phyloP scores from a whole-genome alignment of 2,888 invertebrate genomes.

The Agrotis exclamationis region DNA sequence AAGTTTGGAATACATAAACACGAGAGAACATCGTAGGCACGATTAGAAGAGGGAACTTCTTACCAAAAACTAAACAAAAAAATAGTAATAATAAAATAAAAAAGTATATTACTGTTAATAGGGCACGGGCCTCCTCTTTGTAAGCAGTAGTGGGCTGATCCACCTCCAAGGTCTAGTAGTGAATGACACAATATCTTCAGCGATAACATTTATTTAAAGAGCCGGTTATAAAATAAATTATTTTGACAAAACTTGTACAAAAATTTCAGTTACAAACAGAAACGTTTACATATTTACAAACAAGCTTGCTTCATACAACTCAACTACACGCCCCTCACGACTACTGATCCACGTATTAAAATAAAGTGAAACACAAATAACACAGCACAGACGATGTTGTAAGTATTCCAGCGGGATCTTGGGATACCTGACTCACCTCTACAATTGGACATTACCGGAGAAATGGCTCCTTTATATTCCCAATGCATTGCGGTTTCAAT shows the following conservation, averaged over 20 bases:
- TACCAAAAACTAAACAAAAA: too few species aligned
- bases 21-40: too few species aligned
- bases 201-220: too few species aligned
- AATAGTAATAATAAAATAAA: too few species aligned
- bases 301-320: neutral
- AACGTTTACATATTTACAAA: slow-evolving; percentile 1
- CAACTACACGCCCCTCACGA: slow-evolving; percentile 8
- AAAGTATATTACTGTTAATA: too few species aligned
- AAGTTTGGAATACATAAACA: too few species aligned
- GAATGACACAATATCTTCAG: too few species aligned
- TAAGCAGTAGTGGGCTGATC: too few species aligned
- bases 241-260: neutral
- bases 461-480: slow-evolving; percentile 69
- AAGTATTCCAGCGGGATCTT: slow-evolving; percentile 63
- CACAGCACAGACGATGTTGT: slow-evolving; percentile 49
- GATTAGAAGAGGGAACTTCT: too few species aligned
- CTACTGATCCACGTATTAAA: slow-evolving; percentile 57
- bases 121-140: too few species aligned
- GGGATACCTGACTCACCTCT: slow-evolving; percentile 65
- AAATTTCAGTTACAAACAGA: neutral
- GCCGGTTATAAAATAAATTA: too few species aligned
- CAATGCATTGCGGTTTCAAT: slow-evolving; percentile 66
- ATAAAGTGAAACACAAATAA: slow-evolving; percentile 61
- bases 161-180: too few species aligned
- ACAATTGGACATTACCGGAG: slow-evolving; percentile 68